Percentiles rank a stretch among this genome's conserved stretches.
phyloP scores from a whole-genome alignment of 2,113 vertebrate genomes.

The Mastomys natalensis region DNA sequence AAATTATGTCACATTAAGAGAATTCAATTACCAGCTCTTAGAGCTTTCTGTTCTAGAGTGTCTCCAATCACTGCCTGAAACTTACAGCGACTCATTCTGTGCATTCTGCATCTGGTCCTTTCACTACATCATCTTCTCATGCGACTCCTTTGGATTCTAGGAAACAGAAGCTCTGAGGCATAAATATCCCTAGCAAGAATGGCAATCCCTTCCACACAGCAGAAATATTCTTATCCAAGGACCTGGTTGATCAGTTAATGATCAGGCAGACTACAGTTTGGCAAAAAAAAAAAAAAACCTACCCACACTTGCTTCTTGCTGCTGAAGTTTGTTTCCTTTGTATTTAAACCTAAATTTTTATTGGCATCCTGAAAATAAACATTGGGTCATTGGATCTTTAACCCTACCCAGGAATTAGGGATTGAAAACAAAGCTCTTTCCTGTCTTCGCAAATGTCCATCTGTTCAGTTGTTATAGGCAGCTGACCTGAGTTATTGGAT shows the following conservation, averaged over 20 bases:
- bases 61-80: background rate
- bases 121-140: background rate
- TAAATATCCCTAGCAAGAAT: background rate
- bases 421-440: background rate
- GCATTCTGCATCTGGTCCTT: background rate
- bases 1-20: background rate
- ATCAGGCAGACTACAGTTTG: background rate
- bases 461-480: background rate
- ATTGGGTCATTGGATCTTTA: background rate
- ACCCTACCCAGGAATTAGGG: too few relatives aligned
- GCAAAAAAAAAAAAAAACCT: background rate
- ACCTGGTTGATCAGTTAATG: background rate
- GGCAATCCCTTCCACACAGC: background rate
- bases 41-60: background rate
- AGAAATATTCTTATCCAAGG: background rate
- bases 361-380: background rate
- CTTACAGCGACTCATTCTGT: background rate
- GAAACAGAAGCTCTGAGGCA: background rate
- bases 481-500: background rate
- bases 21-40: background rate
- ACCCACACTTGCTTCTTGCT: background rate
- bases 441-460: background rate
- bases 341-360: background rate
- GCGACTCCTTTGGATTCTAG: background rate
- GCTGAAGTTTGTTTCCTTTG: background rate